A percentile compares a stretch with the other conserved stretches of the same genome.
phyloP scores from a whole-genome alignment of 1,140 invertebrate species.

The Bathynomus jamesi region DNA sequence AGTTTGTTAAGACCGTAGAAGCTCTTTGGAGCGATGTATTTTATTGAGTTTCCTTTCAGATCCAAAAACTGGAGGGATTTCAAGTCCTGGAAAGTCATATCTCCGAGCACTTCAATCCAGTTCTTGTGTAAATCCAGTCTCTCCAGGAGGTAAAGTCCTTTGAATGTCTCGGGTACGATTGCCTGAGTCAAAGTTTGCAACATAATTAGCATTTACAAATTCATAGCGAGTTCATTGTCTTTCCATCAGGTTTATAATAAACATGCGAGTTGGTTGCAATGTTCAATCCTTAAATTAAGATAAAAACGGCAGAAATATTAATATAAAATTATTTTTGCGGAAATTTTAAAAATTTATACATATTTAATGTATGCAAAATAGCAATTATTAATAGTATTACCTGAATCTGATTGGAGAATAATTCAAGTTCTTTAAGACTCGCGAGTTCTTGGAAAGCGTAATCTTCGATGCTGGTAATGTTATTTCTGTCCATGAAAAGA shows the following conservation, averaged over 20 bases:
- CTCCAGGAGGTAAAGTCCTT: slow-evolving; percentile 55
- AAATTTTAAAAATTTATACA: too few relatives aligned
- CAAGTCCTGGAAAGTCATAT: slow-evolving; percentile 64
- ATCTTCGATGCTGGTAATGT: slow-evolving; percentile 13
- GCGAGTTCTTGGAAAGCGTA: slow-evolving; percentile 6
- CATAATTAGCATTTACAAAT: too few relatives aligned
- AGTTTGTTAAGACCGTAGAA: slow-evolving; percentile 61
- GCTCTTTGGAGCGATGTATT: slow-evolving; percentile 59
- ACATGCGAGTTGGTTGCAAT: neutral
- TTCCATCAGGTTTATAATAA: neutral
- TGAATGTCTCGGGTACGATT: slow-evolving; percentile 54
- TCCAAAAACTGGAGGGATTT: slow-evolving; percentile 60
- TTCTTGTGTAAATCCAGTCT: slow-evolving; percentile 61
- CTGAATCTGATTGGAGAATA: slow-evolving; percentile 12
- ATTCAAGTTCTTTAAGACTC: slow-evolving; percentile 5
- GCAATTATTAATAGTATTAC: neutral
- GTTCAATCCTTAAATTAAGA: neutral
- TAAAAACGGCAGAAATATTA: neutral
- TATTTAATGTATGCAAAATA: too few relatives aligned
- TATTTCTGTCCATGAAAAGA: slow-evolving; percentile 44
- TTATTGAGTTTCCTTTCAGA: slow-evolving; percentile 61
- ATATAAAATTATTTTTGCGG: too few relatives aligned
- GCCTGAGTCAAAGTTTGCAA: too few relatives aligned
- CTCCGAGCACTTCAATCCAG: slow-evolving; percentile 59
- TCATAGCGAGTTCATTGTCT: neutral